Conservation (phyloP, 64 coral and sea anemone species). For the Catalaphyllia jardinei region DNA sequence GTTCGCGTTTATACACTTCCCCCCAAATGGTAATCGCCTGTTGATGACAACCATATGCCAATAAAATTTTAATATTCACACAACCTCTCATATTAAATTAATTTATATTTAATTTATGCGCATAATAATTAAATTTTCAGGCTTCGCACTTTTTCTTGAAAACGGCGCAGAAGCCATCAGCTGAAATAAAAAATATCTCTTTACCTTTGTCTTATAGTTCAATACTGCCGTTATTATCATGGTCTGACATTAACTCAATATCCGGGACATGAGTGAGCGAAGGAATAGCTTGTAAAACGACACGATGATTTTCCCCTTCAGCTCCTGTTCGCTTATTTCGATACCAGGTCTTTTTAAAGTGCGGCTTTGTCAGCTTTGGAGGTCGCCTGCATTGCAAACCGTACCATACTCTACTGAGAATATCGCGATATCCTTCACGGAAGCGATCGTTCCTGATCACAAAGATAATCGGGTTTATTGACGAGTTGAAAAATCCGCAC, state of each 20-base stretch:
- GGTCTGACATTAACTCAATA: conserved; percentile 38
- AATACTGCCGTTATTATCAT: not conserved
- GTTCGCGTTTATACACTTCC: not conserved
- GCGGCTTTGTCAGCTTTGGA: conserved; percentile 1
- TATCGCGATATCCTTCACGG: conserved; percentile 86
- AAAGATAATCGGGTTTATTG: conserved; percentile 86
- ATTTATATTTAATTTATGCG: no score
- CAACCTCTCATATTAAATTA: not conserved
- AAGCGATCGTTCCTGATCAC: conserved; percentile 89
- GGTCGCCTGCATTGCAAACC: conserved; percentile 31
- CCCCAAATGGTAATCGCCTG: not conserved
- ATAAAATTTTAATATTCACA: not conserved
- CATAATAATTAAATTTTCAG: not conserved
- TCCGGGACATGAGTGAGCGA: not conserved
- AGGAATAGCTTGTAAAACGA: not conserved
- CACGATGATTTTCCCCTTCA: not conserved
- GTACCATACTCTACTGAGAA: conserved; percentile 64
- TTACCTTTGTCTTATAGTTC: not conserved
- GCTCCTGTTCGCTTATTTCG: conserved; percentile 25
- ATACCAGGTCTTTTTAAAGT: conserved; percentile 43
- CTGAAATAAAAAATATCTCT: not conserved
- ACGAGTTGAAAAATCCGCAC: conserved; percentile 87
- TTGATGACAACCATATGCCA: not conserved
- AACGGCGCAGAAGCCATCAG: no score
- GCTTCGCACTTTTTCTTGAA: no score